phyloP scores from a whole-genome alignment of 1,140 invertebrate species.

The Notospermus geniculatus region DNA sequence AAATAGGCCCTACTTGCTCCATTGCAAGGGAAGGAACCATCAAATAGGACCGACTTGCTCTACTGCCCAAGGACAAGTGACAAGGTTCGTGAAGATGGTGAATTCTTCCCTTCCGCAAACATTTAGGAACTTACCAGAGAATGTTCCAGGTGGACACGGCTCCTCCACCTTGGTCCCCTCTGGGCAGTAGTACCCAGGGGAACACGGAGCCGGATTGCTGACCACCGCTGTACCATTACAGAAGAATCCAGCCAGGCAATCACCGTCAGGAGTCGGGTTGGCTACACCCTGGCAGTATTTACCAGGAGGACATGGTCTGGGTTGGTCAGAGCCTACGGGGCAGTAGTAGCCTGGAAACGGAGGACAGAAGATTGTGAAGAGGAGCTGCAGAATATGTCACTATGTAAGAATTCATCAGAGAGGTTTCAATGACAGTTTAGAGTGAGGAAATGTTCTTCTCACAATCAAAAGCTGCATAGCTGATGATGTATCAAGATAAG shows the following conservation, averaged over 20 bases:
- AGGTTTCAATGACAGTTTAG: too few relatives aligned
- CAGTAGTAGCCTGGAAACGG: slow-evolving; percentile 41
- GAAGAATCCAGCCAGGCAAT: slow-evolving; percentile 46
- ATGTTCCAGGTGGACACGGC: slow-evolving; percentile 43
- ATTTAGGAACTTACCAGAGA: slow-evolving; percentile 39
- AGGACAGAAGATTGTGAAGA: too few relatives aligned
- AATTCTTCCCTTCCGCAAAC: too few relatives aligned
- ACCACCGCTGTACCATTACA: slow-evolving; percentile 42
- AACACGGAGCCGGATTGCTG: slow-evolving; percentile 35
- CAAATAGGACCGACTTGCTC: too few relatives aligned
- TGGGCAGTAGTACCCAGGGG: slow-evolving; percentile 45
- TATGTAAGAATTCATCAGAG: too few relatives aligned
- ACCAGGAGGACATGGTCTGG: slow-evolving; percentile 41
- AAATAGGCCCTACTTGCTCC: not conserved
- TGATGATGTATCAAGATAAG: not conserved
- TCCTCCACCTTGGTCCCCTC: slow-evolving; percentile 37
- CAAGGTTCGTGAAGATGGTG: too few relatives aligned
- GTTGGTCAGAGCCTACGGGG: slow-evolving; percentile 33
- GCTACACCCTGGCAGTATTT: slow-evolving; percentile 43
- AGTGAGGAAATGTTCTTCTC: too few relatives aligned
- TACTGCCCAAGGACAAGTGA: too few relatives aligned
- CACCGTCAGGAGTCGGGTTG: slow-evolving; percentile 35
- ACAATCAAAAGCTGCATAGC: too few relatives aligned
- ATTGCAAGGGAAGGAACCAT: not conserved
- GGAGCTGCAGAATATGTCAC: too few relatives aligned